Evolutionary conservation across 2,113 vertebrate species (phyloP), one percentile per base, ranked within the genome.

Genomic region (Peromyscus leucopus): DNA sequence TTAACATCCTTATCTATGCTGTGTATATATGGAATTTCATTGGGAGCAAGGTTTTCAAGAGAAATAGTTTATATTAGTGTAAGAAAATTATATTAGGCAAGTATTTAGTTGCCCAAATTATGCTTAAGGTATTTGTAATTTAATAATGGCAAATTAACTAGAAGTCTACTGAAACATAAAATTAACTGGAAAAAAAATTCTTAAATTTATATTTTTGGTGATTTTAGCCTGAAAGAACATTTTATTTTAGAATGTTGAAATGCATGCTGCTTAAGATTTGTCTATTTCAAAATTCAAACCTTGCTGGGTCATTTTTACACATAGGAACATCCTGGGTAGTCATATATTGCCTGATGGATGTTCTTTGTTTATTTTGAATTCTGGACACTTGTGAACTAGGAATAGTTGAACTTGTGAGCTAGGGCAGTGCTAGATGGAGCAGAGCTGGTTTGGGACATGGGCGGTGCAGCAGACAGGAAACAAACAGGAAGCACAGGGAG

Each of bases 181-280:
- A 63, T 92, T 96, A 93, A 96, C 96, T 95, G 89, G 78, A 95
- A 91, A 86, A 86, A 97, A 91, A 78, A 46, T 72, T 84, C 71
- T 97, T 90, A 89, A 97, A 93, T 83, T 95, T 88, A 59, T 95
- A 76, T 94, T 67, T 97, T 95, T 90, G 74, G 61, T 93, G 96
- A 76, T 39, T 97, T 96, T 95, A 84, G 36, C 67, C 95, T 96
- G 16, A 93, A 94, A 97, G 90, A 97, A 3, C 33, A 24, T 61
- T 96, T n/a, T 95, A 26, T 51, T 96, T n/a, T 95, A 11, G 59
- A 90, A 92, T 97, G 24, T 93, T 85, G 90, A 98, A 96, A 48
- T 92, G 87, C 75, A 36, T 94, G 39, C 22, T 96, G 57, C 89
- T 97, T 97, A 94, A 78, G 80, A 74, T 96, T 97, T 96, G 84